Evolutionary conservation across 1,140 invertebrate species (phyloP), one percentile per base, ranked within the genome.

Genomic region (Vollenhovia emeryi): DNA sequence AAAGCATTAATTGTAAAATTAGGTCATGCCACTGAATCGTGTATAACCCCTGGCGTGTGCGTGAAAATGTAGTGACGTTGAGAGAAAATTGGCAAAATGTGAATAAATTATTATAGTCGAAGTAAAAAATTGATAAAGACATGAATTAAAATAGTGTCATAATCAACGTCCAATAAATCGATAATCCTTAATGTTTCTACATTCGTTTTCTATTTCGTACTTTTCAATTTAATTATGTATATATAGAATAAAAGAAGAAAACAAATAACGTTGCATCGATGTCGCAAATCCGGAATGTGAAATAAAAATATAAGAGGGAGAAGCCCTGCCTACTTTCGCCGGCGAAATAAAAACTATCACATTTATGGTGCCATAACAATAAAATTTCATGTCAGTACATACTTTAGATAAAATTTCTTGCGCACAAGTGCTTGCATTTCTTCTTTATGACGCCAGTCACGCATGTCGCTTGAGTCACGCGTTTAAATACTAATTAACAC

Each of bases 1-100:
- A 82, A 82, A 82, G 78, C 78, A 71, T 82, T 73, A 36, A 82
- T 73, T 73, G 36, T 8, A 30, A 82, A 82, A 82, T 82, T 82
- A 57, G 78, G 78, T 82, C 78, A 73, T 66, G 50, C 50, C 78
- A 82, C 66, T 82, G 78, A 82, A 36, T 82, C 78, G 66, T 68
- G 66, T 40, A 43, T 73, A 82, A 59, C 50, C 27, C 66, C 45
- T 36, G 21, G 33, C 66, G 33, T 57, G 40, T 24, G 30, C n/a
- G n/a, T 73, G 66, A 82, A 82, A 82, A 82, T 66, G 27, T 45
- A 73, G 66, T 18, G 50, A 71, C 7, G 21, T 24, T 9, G 18
- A 40, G 50, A 43, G 50, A 45, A 45, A 82, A 73, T 55, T 71
- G 18, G 73, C n/a, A 55, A 68, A 73, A 68, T 18, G 64, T 36